phyloP scores from a whole-genome alignment of 2,113 vertebrate genomes.

The Tyto alba region DNA sequence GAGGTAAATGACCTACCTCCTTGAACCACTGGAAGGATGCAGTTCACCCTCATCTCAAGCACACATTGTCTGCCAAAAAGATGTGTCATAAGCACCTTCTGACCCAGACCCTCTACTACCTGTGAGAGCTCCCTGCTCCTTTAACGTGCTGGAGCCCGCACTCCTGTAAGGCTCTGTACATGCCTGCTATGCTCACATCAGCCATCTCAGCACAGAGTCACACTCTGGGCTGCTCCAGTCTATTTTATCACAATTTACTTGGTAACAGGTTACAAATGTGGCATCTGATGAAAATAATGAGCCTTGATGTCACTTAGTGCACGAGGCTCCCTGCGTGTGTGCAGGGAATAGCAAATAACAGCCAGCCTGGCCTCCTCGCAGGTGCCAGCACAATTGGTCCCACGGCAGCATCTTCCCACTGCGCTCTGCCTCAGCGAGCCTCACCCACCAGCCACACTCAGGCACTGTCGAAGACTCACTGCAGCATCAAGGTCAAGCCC shows the following conservation, averaged over 20 bases:
- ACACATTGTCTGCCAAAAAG: background rate
- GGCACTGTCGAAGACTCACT: background rate
- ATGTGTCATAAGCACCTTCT: background rate
- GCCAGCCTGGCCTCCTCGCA: slow-evolving; percentile 1
- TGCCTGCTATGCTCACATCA: background rate
- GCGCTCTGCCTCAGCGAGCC: background rate
- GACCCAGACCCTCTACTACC: background rate
- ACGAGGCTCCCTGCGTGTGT: slow-evolving; percentile 70
- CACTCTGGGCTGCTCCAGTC: slow-evolving; percentile 71
- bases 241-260: slow-evolving; percentile 91
- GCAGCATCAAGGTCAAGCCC: background rate
- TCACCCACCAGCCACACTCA: background rate
- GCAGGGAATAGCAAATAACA: slow-evolving; percentile 81
- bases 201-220: slow-evolving; percentile 54
- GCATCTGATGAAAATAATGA: slow-evolving; percentile 95
- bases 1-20: background rate
- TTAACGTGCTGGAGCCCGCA: background rate
- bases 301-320: slow-evolving; percentile 89
- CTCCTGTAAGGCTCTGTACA: background rate
- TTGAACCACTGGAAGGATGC: background rate
- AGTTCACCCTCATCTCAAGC: background rate
- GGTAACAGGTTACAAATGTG: slow-evolving; percentile 91
- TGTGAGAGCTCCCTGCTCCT: background rate
- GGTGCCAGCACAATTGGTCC: background rate
- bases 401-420: background rate